Evolutionary conservation across 2,113 vertebrate genomes (phyloP).

Genomic region (Callospermophilus lateralis): DNA sequence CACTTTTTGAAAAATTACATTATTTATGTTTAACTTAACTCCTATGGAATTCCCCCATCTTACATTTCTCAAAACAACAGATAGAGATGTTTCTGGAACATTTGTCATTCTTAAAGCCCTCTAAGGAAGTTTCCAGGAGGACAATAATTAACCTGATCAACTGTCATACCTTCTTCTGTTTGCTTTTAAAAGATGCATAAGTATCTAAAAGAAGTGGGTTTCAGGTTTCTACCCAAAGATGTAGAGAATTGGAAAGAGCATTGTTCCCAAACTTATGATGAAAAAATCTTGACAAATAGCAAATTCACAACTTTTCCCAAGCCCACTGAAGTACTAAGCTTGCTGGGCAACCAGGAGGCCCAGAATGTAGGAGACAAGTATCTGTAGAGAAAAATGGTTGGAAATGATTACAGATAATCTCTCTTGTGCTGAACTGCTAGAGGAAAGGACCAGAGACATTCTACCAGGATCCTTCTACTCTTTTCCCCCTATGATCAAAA

Average conservation of each 20-base stretch:
- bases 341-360: background rate
- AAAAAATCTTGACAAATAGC: background rate
- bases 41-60: background rate
- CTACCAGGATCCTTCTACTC: background rate
- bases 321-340: background rate
- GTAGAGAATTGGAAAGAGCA: background rate
- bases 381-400: background rate
- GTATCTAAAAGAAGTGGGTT: background rate
- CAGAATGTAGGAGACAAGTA: background rate
- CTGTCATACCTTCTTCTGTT: background rate
- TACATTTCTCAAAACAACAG: slow-evolving; percentile 29
- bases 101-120: background rate
- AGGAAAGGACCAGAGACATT: background rate
- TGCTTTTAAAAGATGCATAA: background rate
- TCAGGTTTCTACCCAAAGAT: background rate
- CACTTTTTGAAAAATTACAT: background rate
- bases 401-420: background rate
- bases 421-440: background rate
- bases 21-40: slow-evolving; percentile 33
- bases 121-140: slow-evolving; percentile 11
- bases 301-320: background rate
- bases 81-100: background rate
- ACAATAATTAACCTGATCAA: background rate
- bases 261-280: background rate
- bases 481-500: background rate